Evolutionary conservation across 2,113 vertebrate genomes (phyloP).

Genomic region (Aegotheles bennettii): DNA sequence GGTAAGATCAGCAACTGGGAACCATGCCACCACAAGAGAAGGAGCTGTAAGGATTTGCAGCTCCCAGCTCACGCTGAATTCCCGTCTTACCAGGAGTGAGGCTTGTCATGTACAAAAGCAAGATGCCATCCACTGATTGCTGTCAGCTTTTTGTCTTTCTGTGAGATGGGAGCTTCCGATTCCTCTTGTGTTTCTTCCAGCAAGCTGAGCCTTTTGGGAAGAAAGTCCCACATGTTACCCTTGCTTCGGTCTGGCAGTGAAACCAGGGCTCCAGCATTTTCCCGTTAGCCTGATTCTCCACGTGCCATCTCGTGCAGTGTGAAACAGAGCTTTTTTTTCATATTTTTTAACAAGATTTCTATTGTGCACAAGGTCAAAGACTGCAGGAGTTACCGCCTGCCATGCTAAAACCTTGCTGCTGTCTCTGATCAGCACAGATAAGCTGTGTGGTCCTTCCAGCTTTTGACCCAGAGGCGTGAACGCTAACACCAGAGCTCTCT

Average conservation of each 20-base stretch:
- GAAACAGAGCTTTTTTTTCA: not conserved
- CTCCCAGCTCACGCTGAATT: not conserved
- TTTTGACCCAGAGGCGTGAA: not conserved
- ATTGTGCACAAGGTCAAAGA: not conserved
- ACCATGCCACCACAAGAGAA: constrained; percentile 1
- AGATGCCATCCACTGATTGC: constrained; percentile 10
- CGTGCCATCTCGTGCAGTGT: fast-evolving
- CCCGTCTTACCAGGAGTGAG: not conserved
- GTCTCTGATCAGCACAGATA: not conserved
- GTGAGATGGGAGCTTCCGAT: not conserved
- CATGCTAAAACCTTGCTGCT: not conserved
- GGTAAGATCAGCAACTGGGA: constrained; percentile 29
- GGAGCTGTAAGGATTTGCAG: constrained; percentile 18
- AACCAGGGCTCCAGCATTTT: not conserved
- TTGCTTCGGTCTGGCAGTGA: not conserved
- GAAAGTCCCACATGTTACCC: not conserved
- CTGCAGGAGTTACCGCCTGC: not conserved
- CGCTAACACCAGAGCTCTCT: not conserved
- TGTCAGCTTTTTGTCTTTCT: constrained; percentile 14
- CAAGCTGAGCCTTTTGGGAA: not conserved
- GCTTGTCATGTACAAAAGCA: not conserved
- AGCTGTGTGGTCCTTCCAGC: not conserved
- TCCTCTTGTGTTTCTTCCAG: not conserved
- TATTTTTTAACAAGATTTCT: not conserved
- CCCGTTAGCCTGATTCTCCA: not conserved